These are phyloP conservation scores for Zophobas atratus DNA, from an alignment of 1,140 invertebrate species.

Conservation along the genomic window DNA sequence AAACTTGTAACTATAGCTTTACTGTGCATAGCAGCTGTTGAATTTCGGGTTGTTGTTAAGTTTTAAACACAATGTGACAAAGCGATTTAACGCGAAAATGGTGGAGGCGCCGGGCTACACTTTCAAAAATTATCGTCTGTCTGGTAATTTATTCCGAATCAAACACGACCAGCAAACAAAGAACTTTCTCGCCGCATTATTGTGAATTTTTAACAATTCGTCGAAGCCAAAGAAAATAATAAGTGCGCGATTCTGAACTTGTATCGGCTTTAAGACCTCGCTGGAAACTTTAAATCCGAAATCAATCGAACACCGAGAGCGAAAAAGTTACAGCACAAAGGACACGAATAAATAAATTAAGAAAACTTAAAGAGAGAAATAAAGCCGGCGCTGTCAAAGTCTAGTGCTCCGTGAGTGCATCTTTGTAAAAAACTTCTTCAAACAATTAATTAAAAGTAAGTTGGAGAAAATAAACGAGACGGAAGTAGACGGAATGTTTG, in stretches of 20 bases:
- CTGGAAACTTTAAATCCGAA: conserved; percentile 31
- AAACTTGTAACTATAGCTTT: not conserved
- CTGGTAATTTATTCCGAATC: too few species aligned
- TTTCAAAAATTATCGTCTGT: not conserved
- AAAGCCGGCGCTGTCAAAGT: conserved; percentile 7
- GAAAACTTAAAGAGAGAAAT: not conserved
- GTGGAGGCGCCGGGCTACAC: conserved; percentile 10
- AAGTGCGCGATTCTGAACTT: not conserved
- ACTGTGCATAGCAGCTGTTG: not conserved
- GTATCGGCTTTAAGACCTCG: conserved; percentile 6
- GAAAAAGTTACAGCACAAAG: conserved; percentile 29
- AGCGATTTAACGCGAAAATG: not conserved
- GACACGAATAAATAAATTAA: conserved; percentile 30
- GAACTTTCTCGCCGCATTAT: too few species aligned
- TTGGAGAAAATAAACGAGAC: conserved; percentile 9
- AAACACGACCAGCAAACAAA: too few species aligned
- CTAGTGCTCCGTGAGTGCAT: conserved; percentile 7
- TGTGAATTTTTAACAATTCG: too few species aligned
- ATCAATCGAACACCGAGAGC: conserved; percentile 26
- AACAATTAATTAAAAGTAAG: conserved; percentile 30
- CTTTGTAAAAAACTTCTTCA: conserved; percentile 26
- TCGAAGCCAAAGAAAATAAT: too few species aligned
- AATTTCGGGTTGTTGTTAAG: not conserved
- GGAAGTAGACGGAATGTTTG: conserved; percentile 16
- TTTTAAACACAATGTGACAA: too few species aligned